A percentile compares a stretch with the other conserved stretches of the same genome.
Evolutionary conservation across 2,888 invertebrate genomes (phyloP).

Genomic region (Chironomus riparius): DNA sequence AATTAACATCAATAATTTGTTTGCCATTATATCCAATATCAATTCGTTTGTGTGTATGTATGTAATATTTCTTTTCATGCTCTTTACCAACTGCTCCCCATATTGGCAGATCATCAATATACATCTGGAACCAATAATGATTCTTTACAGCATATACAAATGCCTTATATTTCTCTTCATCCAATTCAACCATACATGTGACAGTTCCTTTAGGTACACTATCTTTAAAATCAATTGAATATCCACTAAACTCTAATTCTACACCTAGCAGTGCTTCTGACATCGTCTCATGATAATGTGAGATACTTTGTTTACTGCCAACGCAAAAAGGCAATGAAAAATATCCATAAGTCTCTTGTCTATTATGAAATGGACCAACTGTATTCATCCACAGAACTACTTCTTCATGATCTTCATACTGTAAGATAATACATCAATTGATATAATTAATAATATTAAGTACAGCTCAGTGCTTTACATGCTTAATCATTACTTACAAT

Average conservation of each 20-base stretch:
- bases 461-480: neutral
- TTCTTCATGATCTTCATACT: slow-evolving; percentile 91
- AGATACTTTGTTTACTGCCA: slow-evolving; percentile 83
- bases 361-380: slow-evolving; percentile 97
- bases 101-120: slow-evolving; percentile 94
- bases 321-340: slow-evolving; percentile 95
- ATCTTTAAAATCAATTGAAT: slow-evolving; percentile 87
- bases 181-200: slow-evolving; percentile 74
- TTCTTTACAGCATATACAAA: slow-evolving; percentile 97
- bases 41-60: slow-evolving; percentile 98
- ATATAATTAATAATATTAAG: neutral
- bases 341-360: slow-evolving; percentile 98
- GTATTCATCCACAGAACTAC: slow-evolving; percentile 99
- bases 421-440: slow-evolving; percentile 33
- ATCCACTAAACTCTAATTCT: slow-evolving; percentile 93
- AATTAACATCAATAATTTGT: slow-evolving; percentile 95
- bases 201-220: slow-evolving; percentile 53
- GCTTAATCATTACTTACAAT: slow-evolving; percentile 48
- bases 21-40: slow-evolving; percentile 94
- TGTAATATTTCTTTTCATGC: slow-evolving; percentile 68
- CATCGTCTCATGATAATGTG: slow-evolving; percentile 97
- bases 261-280: slow-evolving; percentile 98
- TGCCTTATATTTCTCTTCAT: slow-evolving; percentile 79
- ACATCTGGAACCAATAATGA: slow-evolving; percentile 99
- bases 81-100: slow-evolving; percentile 97